phyloP scores from a whole-genome alignment of 1,140 invertebrate genomes.

The Drosophila serrata region DNA sequence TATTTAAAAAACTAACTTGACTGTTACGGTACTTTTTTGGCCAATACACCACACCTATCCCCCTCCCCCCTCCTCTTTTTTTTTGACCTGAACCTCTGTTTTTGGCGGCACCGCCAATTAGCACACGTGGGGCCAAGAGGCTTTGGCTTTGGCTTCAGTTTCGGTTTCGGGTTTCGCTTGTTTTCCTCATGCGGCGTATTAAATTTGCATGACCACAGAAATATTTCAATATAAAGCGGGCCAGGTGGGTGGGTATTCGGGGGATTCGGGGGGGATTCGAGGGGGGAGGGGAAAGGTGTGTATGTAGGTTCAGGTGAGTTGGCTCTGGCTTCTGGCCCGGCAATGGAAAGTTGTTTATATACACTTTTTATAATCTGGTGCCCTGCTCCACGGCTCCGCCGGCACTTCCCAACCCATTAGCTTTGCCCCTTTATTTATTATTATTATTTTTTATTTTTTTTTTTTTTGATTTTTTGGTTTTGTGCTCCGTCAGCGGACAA shows the following conservation, averaged over 20 bases:
- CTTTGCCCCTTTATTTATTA: slow-evolving; percentile 47
- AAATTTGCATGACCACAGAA: slow-evolving; percentile 60
- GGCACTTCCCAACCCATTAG: slow-evolving; percentile 26
- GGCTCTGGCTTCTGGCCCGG: neutral
- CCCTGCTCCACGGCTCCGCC: neutral
- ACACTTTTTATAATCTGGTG: slow-evolving; percentile 46
- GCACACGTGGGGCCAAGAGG: slow-evolving; percentile 60
- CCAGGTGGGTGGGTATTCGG: slow-evolving; percentile 1
- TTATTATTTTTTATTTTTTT: too few species aligned
- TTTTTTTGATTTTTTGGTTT: too few species aligned
- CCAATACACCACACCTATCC: neutral
- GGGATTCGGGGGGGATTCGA: too few species aligned
- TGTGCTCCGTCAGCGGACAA: slow-evolving; percentile 57
- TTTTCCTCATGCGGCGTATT: slow-evolving; percentile 55
- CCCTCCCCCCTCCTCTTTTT: neutral
- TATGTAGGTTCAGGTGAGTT: too few species aligned
- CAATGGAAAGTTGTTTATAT: slow-evolving; percentile 48
- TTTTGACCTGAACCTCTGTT: slow-evolving; percentile 3
- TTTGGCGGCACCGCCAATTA: slow-evolving; percentile 55
- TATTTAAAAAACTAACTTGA: slow-evolving; percentile 33
- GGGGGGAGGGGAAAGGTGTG: too few species aligned
- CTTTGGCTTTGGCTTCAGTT: slow-evolving; percentile 44
- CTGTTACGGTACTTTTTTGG: slow-evolving; percentile 16
- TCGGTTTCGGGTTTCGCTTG: slow-evolving; percentile 52
- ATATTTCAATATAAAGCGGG: slow-evolving; percentile 61